Percentiles rank a stretch among this genome's conserved stretches.
These are phyloP conservation scores for Erebia ligea DNA, from an alignment of 2,888 invertebrate species.

Conservation along the genomic window DNA sequence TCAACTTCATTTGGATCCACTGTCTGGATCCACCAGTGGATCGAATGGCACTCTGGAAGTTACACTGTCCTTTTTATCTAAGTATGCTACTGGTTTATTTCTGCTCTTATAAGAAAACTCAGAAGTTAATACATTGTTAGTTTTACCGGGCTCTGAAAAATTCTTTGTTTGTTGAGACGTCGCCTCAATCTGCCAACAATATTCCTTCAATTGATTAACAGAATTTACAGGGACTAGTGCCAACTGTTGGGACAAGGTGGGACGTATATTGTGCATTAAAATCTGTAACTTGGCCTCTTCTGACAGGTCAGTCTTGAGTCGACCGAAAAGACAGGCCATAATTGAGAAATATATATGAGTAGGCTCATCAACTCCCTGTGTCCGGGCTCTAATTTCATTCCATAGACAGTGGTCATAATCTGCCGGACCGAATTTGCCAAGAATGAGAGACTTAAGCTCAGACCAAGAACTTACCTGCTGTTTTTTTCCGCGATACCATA, in stretches of 20 bases:
- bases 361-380: neutral
- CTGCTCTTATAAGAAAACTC: neutral
- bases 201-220: neutral
- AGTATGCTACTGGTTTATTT: neutral
- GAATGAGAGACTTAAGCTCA: neutral
- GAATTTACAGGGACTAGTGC: neutral
- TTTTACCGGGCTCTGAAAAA: neutral
- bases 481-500: neutral
- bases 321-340: neutral
- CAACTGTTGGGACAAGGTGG: neutral
- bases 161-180: neutral
- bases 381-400: neutral
- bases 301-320: neutral
- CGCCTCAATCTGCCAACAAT: neutral
- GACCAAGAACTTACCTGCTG: neutral
- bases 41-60: no score
- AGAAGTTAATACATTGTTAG: neutral
- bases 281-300: neutral
- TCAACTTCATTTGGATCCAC: no score
- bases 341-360: neutral
- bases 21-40: no score
- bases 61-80: neutral
- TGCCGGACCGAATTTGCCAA: neutral
- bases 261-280: neutral
- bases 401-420: neutral